Evolutionary conservation across 1,140 invertebrate species (phyloP), one percentile per base, ranked within the genome.

Genomic region (Drosophila carrolli): DNA sequence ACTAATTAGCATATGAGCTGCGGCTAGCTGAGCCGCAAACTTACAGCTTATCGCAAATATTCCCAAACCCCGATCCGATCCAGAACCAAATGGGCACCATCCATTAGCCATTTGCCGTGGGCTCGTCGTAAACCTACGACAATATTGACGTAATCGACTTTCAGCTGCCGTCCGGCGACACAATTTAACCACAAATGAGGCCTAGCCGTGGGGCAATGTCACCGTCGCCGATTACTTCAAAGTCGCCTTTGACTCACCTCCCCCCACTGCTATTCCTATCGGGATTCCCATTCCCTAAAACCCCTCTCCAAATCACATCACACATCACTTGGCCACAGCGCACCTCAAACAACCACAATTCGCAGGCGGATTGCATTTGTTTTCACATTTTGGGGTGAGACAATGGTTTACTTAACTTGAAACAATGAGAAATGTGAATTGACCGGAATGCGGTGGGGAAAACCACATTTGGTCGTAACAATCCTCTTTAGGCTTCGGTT

Each of bases 141-240:
- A 89, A 88, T 88, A 89, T 88, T 88, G 85, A 88, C 84, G 84
- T 89, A 89, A 88, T 88, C 84, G 84, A 89, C 85, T 89, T 88
- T 89, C 67, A 76, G 84, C 84, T 75, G 84, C 78, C 80, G 77
- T 48, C 81, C 59, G 68, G 61, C 74, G 83, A 89, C 80, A 89
- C 84, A 84, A 80, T 88, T 80, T 75, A 82, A 88, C 84, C 84
- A 80, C 84, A 88, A 88, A 88, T 88, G 84, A 88, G 84, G 84
- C 84, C 81, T 88, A 77, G 84, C 80, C 84, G 68, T 55, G 68
- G 66, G 84, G 84, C 83, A 68, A 68, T 54, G 53, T 86, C 68
- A 58, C 53, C 48, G 57, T 43, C 14, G 78, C 51, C 61, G 78
- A 57, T 88, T 83, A 88, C 83, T 88, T 88, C 83, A 88, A 86